phyloP scores from a whole-genome alignment of 2,113 vertebrate species.

The Silurus meridionalis region DNA sequence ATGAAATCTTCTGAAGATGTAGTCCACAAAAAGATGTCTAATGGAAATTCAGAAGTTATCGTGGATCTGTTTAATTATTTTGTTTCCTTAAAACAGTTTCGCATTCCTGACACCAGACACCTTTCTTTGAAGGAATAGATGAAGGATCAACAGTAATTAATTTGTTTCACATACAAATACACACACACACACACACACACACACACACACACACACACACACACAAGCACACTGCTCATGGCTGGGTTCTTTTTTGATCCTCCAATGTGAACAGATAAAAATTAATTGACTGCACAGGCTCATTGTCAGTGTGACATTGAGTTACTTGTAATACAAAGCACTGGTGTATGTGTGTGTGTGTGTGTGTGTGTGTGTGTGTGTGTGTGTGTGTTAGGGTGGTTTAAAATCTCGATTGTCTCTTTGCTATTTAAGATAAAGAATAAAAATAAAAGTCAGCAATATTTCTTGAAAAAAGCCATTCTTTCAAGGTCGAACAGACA shows the following conservation, averaged over 20 bases:
- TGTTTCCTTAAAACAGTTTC: background rate
- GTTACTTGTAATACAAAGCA: conserved; percentile 8
- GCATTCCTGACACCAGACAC: background rate
- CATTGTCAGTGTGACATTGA: conserved; percentile 14
- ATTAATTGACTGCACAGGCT: conserved; percentile 28
- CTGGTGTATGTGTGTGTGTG: background rate
- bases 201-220: background rate
- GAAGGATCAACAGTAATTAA: background rate
- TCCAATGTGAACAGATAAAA: background rate
- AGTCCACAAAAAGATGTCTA: background rate
- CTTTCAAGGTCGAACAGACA: conserved; percentile 1
- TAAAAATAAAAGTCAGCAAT: conserved; percentile 6
- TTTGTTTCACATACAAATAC: background rate
- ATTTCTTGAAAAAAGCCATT: background rate
- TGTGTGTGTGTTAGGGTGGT: background rate
- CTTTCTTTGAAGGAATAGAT: background rate
- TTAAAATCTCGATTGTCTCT: background rate
- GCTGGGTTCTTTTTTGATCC: background rate
- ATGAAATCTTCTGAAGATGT: background rate
- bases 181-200: background rate
- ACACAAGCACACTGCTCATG: background rate
- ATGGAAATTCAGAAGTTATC: background rate
- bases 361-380: conserved; percentile 17
- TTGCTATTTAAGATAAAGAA: background rate
- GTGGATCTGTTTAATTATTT: background rate